Evolutionary conservation across 1,140 invertebrate genomes (phyloP).

Genomic region (Aphelenchoides besseyi): DNA sequence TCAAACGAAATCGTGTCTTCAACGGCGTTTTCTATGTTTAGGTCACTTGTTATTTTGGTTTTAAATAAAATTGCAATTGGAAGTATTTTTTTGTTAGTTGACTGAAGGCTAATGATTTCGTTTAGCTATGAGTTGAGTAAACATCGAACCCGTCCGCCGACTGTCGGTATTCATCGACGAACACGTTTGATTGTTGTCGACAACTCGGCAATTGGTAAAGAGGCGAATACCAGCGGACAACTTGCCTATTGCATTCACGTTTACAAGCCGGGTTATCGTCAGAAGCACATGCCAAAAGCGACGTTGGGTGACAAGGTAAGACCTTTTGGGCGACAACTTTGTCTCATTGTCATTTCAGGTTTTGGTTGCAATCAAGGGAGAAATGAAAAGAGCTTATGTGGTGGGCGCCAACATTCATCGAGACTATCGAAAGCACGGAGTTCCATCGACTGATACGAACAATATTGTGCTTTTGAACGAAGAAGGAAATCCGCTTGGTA

Average conservation of each 20-base stretch:
- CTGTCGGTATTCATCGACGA: slow-evolving; percentile 65
- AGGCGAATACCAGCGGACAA: slow-evolving; percentile 86
- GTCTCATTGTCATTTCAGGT: slow-evolving; percentile 68
- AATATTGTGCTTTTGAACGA: slow-evolving; percentile 94
- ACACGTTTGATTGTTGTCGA: slow-evolving; percentile 84
- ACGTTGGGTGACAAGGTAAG: slow-evolving; percentile 80
- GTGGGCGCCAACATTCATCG: slow-evolving; percentile 76
- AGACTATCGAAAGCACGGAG: slow-evolving; percentile 75
- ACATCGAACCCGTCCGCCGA: slow-evolving; percentile 53
- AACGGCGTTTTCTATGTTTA: slow-evolving; percentile 56
- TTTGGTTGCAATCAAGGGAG: slow-evolving; percentile 88
- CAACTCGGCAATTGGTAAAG: slow-evolving; percentile 87
- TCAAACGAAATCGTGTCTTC: slow-evolving; percentile 33
- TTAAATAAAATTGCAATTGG: slow-evolving; percentile 24
- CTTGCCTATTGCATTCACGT: slow-evolving; percentile 71
- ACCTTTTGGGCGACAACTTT: neutral
- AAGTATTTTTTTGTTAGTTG: neutral
- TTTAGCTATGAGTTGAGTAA: slow-evolving; percentile 56
- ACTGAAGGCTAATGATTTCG: neutral
- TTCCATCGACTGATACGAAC: slow-evolving; percentile 91
- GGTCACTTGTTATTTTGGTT: slow-evolving; percentile 22
- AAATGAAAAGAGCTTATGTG: slow-evolving; percentile 90
- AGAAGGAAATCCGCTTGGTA: slow-evolving; percentile 84
- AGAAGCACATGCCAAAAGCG: slow-evolving; percentile 68
- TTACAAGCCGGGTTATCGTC: slow-evolving; percentile 63